These are phyloP conservation scores for Alectura lathami DNA, from an alignment of 2,113 vertebrate species.

Conservation along the genomic window DNA sequence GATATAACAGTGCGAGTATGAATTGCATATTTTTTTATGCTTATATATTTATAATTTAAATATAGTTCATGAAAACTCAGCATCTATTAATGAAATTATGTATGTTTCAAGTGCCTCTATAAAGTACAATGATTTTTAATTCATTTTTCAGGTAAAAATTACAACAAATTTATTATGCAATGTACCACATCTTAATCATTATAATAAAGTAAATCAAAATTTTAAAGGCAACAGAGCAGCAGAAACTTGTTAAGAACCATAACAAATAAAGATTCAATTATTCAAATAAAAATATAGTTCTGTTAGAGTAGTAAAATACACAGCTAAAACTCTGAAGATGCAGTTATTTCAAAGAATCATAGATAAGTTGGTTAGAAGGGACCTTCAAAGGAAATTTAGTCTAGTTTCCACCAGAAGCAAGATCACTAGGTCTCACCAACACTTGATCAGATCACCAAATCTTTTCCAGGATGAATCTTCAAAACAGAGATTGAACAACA, in stretches of 20 bases:
- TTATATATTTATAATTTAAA: neutral
- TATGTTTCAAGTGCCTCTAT: neutral
- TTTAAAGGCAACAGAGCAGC: neutral
- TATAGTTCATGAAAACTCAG: neutral
- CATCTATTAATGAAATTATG: neutral
- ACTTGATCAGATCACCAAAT: neutral
- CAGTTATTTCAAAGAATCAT: neutral
- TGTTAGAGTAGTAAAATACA: neutral
- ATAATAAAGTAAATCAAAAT: neutral
- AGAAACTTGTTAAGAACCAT: neutral
- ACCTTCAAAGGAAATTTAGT: neutral
- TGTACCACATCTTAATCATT: neutral
- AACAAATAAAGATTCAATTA: neutral
- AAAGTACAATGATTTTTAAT: neutral
- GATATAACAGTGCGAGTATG: rapidly evolving
- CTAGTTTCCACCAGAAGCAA: neutral
- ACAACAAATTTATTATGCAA: neutral
- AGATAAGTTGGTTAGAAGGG: neutral
- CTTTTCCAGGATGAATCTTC: neutral
- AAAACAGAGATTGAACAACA: neutral
- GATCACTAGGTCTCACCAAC: neutral
- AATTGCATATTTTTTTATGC: neutral
- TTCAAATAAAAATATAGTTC: neutral
- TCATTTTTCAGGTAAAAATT: neutral
- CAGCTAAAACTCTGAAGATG: neutral